Base-by-base conservation (phyloP, 2,888 invertebrate species). In the Steinernema hermaphroditum region DNA sequence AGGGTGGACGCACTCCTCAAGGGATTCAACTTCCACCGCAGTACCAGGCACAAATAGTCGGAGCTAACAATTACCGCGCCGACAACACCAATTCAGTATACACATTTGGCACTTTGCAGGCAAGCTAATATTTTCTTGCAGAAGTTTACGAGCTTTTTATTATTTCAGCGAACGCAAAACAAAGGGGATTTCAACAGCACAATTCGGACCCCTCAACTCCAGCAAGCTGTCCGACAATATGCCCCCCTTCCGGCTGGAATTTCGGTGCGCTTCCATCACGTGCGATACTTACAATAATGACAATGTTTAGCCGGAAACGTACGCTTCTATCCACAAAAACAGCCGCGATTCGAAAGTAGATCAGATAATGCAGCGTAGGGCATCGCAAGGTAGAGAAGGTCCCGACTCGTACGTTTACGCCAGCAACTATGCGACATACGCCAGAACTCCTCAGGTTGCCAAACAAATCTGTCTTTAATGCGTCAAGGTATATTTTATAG, bases 321-420 rank as follows among this genome's bases (percentile, higher is more conserved):
- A 80, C 68, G 75, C 80, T 14, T 78, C 79, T 24, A 80, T 80
- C 70, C 80, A 80, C 62, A 80, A 80, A 69, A 72, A 74, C 68
- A 76, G 62, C 29, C 29, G 62, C 1, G 62, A 62, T 8, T 8
- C 62, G 14, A 62, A 54, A 54, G 22, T 54, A 1, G 54, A 62
- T 29, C 62, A 62, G n/a, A 62, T 62, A 1, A 29, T 62, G 62
- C 62, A 62, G 34, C 62, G 62, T 2, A 62, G 62, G 32, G 62
- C 62, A 6, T 62, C 62, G 32, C 62, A 62, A 62, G 62, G 62
- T 14, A 24, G 62, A 32, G 62, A 62, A 14, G 32, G 16, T 6
- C 32, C 62, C 16, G 62, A 62, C n/a, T 29, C 62, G 16, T 62
- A 62, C 16, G 62, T 62, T 32, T 62, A 75, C 34, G 76, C 78